These are phyloP conservation scores for Osmoderma eremita DNA, from an alignment of 2,888 invertebrate genomes.

Conservation along the genomic window DNA sequence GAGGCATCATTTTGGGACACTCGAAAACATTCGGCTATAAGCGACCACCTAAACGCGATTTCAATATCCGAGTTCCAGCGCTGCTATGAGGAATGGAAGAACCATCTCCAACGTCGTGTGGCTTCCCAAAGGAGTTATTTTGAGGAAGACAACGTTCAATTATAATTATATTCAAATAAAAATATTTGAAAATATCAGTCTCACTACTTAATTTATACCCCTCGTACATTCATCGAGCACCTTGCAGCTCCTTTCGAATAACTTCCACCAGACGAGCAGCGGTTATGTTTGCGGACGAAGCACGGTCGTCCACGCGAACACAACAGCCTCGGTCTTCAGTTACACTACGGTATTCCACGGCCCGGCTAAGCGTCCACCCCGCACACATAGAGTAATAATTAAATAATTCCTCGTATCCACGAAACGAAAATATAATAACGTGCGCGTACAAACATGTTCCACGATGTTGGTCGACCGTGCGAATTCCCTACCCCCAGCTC, in stretches of 20 bases:
- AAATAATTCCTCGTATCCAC: conserved; percentile 51
- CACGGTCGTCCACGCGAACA: background rate
- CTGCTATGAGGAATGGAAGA: too few species aligned
- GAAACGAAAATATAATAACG: conserved; percentile 46
- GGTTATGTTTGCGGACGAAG: conserved; percentile 31
- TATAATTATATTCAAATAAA: too few species aligned
- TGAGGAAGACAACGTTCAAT: too few species aligned
- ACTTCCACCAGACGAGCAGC: conserved; percentile 33
- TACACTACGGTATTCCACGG: background rate
- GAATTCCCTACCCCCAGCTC: background rate
- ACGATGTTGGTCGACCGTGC: background rate
- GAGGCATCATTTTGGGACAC: too few species aligned
- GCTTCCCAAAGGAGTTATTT: too few species aligned
- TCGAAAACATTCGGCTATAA: too few species aligned
- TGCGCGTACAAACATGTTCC: conserved; percentile 39
- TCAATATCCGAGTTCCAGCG: too few species aligned
- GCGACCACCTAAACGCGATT: too few species aligned
- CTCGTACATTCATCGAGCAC: background rate
- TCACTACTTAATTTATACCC: too few species aligned
- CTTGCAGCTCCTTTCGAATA: conserved; percentile 22
- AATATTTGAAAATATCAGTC: too few species aligned
- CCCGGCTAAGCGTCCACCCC: background rate
- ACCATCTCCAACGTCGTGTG: too few species aligned
- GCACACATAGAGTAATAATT: conserved; percentile 49
- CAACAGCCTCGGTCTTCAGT: too few species aligned